Conservation (phyloP, 2,797 vertebrate genomes). For the Borostomias antarcticus region DNA sequence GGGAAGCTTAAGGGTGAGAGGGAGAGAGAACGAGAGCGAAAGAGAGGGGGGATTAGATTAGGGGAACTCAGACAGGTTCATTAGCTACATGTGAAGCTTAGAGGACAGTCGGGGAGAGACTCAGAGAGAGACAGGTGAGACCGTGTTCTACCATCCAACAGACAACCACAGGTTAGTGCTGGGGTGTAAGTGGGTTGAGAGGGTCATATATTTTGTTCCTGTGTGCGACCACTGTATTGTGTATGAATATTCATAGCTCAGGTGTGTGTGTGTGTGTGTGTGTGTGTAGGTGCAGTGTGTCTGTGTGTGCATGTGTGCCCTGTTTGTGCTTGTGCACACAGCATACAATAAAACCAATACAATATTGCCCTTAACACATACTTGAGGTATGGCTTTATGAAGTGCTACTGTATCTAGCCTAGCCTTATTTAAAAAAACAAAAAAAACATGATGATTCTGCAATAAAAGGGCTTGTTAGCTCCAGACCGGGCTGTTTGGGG, state of each 20-base stretch:
- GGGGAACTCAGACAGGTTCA: constrained; percentile 26
- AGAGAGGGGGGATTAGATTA: constrained; percentile 40
- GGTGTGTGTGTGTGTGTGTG: background rate
- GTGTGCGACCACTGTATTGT: too few relatives aligned
- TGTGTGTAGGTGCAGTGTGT: background rate
- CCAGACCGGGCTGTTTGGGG: too few relatives aligned
- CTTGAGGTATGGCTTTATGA: too few relatives aligned
- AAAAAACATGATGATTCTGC: too few relatives aligned
- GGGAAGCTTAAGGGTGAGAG: background rate
- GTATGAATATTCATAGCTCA: too few relatives aligned
- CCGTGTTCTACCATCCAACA: background rate
- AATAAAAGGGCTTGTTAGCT: too few relatives aligned
- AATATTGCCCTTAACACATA: too few relatives aligned
- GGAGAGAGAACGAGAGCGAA: constrained; percentile 13
- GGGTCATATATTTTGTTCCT: background rate
- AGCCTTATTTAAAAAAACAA: too few relatives aligned
- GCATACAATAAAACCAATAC: too few relatives aligned
- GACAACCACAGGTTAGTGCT: constrained; percentile 6
- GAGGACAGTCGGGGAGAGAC: constrained; percentile 6
- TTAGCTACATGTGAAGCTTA: constrained; percentile 25
- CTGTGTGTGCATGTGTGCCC: background rate
- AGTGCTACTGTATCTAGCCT: too few relatives aligned
- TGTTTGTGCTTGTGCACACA: too few relatives aligned
- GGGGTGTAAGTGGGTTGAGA: background rate
- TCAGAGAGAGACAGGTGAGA: constrained; percentile 1